Evolutionary conservation across 1,140 invertebrate species (phyloP).

Genomic region (Riptortus pedestris): DNA sequence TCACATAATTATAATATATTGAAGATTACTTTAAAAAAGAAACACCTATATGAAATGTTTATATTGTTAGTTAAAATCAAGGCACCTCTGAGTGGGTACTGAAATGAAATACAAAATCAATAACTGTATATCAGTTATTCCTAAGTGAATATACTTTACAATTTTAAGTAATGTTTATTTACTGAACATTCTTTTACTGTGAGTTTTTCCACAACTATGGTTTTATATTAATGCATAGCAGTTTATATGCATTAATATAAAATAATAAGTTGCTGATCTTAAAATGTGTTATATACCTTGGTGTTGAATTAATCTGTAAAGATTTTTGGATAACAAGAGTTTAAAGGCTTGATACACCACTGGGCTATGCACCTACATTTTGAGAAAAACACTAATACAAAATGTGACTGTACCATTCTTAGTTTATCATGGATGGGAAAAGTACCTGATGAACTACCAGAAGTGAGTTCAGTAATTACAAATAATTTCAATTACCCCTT

Average conservation of each 20-base stretch:
- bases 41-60: too few relatives aligned
- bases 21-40: too few relatives aligned
- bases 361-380: slow-evolving; percentile 76
- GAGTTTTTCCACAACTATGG: not conserved
- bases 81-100: not conserved
- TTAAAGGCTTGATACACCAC: not conserved
- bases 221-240: not conserved
- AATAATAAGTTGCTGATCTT: not conserved
- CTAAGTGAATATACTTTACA: not conserved
- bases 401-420: slow-evolving; percentile 88
- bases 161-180: not conserved
- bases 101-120: not conserved
- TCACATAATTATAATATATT: too few relatives aligned
- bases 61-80: not conserved
- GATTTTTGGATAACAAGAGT: too few relatives aligned
- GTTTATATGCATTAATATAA: not conserved
- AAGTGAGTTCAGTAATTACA: slow-evolving; percentile 50
- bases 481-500: not conserved
- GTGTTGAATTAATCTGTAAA: too few relatives aligned
- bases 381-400: slow-evolving; percentile 81
- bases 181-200: not conserved
- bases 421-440: slow-evolving; percentile 97
- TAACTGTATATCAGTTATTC: not conserved
- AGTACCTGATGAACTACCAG: slow-evolving; percentile 85
- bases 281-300: not conserved